Percentiles rank a stretch among this genome's conserved stretches.
phyloP scores from a whole-genome alignment of 2,888 invertebrate species.

The Pyralis farinalis region DNA sequence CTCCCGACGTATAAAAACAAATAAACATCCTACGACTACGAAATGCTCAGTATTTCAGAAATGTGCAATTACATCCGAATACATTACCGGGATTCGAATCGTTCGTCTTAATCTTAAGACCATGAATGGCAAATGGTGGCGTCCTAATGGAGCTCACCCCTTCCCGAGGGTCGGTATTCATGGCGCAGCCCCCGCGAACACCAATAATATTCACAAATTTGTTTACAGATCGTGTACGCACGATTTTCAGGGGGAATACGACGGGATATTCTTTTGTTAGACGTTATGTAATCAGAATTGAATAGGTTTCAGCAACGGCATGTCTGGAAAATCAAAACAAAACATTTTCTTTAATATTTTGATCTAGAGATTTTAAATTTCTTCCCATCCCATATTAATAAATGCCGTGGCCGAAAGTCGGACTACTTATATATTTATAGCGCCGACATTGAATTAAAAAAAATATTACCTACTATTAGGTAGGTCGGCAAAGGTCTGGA shows the following conservation, averaged over 20 bases:
- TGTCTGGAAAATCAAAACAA: too few species aligned
- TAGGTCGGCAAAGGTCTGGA: too few species aligned
- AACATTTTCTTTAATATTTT: too few species aligned
- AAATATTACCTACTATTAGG: too few species aligned
- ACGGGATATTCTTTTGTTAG: neutral
- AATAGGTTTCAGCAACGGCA: neutral
- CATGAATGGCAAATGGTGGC: constrained; percentile 70
- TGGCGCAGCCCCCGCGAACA: constrained; percentile 43
- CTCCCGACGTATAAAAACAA: too few species aligned
- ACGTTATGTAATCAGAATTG: neutral
- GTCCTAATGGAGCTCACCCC: constrained; percentile 57
- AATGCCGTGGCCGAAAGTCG: too few species aligned
- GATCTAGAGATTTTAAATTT: too few species aligned
- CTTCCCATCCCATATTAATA: too few species aligned
- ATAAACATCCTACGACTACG: too few species aligned
- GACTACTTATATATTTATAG: too few species aligned
- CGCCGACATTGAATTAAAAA: too few species aligned
- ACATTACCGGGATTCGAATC: neutral
- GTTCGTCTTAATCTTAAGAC: constrained; percentile 31
- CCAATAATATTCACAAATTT: constrained; percentile 77
- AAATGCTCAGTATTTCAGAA: neutral
- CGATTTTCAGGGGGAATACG: constrained; percentile 29
- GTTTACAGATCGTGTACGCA: constrained; percentile 66
- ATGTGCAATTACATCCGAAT: neutral
- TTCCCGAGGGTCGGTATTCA: constrained; percentile 55